These are phyloP conservation scores for Drosophila kikkawai DNA, from an alignment of 1,140 invertebrate species.

Conservation along the genomic window DNA sequence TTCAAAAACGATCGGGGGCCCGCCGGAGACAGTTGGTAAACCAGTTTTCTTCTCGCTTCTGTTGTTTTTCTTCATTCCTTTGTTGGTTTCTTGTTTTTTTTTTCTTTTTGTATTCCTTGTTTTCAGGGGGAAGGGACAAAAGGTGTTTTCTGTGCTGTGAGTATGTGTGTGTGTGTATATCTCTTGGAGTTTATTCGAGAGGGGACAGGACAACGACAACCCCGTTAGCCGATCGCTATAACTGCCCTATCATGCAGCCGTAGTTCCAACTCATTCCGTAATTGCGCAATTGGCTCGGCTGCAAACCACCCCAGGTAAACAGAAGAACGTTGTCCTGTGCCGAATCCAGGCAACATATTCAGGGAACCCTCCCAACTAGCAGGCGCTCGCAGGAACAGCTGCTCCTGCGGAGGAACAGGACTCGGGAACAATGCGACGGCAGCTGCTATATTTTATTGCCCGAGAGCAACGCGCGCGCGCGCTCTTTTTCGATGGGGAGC, in stretches of 20 bases:
- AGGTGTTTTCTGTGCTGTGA: conserved; percentile 38
- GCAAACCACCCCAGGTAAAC: conserved; percentile 58
- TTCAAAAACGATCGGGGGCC: conserved; percentile 12
- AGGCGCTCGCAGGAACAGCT: conserved; percentile 59
- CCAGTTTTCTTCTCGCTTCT: conserved; percentile 64
- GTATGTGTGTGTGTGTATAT: conserved; percentile 27
- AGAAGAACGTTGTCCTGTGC: conserved; percentile 64
- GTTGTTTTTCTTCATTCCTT: conserved; percentile 44
- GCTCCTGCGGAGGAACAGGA: conserved; percentile 60
- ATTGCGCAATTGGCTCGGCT: conserved; percentile 74
- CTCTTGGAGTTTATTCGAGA: conserved; percentile 28
- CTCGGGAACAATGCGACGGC: conserved; percentile 51
- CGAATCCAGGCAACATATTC: conserved; percentile 26
- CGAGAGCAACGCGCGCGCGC: conserved; percentile 57
- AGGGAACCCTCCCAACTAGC: conserved; percentile 16
- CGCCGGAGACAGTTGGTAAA: conserved; percentile 69
- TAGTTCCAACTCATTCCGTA: conserved; percentile 39
- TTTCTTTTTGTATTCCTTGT: conserved; percentile 7
- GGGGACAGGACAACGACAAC: conserved; percentile 67
- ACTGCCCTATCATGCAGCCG: conserved; percentile 46
- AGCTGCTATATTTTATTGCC: conserved; percentile 70
- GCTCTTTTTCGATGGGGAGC: conserved; percentile 41
- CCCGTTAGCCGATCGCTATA: conserved; percentile 61
- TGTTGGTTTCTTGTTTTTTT: conserved; percentile 45
- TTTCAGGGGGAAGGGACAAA: conserved; percentile 52